Conservation (phyloP, 1,140 invertebrate species). For the Metopolophium dirhodum region DNA sequence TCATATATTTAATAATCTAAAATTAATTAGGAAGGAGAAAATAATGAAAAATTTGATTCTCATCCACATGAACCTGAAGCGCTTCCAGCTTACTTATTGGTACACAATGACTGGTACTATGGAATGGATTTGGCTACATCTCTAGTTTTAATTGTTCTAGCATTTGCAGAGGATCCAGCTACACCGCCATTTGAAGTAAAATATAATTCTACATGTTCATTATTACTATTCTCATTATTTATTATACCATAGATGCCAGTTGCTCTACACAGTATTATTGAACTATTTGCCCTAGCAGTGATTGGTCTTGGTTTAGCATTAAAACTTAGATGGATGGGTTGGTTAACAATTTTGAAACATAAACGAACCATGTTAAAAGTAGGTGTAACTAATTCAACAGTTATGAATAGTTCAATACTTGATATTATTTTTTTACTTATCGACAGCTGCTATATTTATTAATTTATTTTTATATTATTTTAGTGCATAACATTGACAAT, state of each 20-base stretch:
- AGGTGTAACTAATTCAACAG: slow-evolving; percentile 58
- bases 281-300: slow-evolving; percentile 77
- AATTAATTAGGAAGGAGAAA: slow-evolving; percentile 78
- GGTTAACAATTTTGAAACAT: slow-evolving; percentile 81
- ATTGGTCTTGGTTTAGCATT: slow-evolving; percentile 81
- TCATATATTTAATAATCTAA: slow-evolving; percentile 41
- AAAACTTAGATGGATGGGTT: slow-evolving; percentile 85
- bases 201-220: background rate
- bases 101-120: slow-evolving; percentile 90
- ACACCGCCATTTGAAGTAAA: slow-evolving; percentile 73
- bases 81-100: slow-evolving; percentile 84
- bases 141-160: slow-evolving; percentile 78
- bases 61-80: slow-evolving; percentile 84
- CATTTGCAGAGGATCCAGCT: slow-evolving; percentile 82
- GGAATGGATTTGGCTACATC: slow-evolving; percentile 81
- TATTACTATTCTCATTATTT: slow-evolving; percentile 58
- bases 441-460: background rate
- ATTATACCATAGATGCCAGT: slow-evolving; percentile 69
- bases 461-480: slow-evolving; percentile 62
- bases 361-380: slow-evolving; percentile 88
- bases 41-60: slow-evolving; percentile 92
- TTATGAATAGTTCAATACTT: background rate
- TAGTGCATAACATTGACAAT: slow-evolving; percentile 79
- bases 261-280: slow-evolving; percentile 83
- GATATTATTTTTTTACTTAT: background rate